phyloP scores from a whole-genome alignment of 2,113 vertebrate species.

The Riparia riparia region DNA sequence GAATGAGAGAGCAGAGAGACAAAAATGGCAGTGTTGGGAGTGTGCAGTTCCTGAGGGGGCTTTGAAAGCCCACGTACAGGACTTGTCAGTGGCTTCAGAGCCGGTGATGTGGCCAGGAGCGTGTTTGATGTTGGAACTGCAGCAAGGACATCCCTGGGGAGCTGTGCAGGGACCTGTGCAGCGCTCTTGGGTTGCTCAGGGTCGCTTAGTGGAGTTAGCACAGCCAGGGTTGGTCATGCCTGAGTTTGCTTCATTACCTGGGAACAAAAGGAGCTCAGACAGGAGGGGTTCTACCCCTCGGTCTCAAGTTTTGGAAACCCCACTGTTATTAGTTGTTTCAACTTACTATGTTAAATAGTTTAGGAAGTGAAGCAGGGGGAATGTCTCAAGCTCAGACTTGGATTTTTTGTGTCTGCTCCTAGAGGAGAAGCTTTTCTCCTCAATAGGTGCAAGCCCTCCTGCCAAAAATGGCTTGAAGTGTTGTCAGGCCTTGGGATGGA shows the following conservation, averaged over 20 bases:
- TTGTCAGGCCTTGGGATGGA: neutral
- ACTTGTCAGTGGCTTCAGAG: neutral
- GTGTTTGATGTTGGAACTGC: neutral
- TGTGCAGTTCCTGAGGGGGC: neutral
- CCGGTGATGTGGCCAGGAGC: rapidly evolving
- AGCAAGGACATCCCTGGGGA: neutral
- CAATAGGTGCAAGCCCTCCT: neutral
- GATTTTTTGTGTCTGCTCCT: neutral
- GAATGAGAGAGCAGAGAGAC: neutral
- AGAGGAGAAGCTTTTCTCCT: neutral
- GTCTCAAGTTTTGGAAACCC: neutral
- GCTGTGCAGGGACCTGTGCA: rapidly evolving
- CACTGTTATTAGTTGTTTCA: neutral
- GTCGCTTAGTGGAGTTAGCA: neutral
- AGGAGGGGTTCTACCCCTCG: neutral
- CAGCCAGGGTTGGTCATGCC: neutral
- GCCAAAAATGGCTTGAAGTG: neutral
- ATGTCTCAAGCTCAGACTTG: neutral
- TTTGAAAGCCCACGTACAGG: rapidly evolving
- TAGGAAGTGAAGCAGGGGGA: neutral
- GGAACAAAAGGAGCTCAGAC: neutral
- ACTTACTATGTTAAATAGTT: neutral
- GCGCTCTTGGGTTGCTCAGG: neutral
- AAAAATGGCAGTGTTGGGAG: neutral
- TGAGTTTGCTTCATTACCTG: neutral